Percentiles rank a stretch among this genome's conserved stretches.
These are phyloP conservation scores for Lonchura striata DNA, from an alignment of 2,113 vertebrate genomes.

Conservation along the genomic window DNA sequence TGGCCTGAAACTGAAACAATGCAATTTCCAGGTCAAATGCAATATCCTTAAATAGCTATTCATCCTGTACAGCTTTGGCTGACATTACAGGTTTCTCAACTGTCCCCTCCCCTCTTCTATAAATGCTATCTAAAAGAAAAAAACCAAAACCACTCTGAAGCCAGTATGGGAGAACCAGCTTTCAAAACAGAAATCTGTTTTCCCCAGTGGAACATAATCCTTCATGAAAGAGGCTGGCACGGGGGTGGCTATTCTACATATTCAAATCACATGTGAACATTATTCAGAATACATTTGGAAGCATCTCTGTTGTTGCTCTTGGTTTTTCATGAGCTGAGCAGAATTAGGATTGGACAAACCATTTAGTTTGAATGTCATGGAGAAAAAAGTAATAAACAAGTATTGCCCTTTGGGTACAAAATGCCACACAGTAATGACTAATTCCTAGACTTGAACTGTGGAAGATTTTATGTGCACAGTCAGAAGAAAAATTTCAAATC, in stretches of 20 bases:
- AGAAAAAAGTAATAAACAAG: neutral
- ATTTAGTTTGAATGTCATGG: neutral
- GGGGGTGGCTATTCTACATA: neutral
- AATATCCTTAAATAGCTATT: neutral
- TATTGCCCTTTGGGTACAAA: neutral
- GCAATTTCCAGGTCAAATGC: conserved; percentile 30
- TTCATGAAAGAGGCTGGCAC: neutral
- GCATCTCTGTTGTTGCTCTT: neutral
- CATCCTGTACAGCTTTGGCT: neutral
- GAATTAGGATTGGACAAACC: neutral
- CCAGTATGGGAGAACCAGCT: neutral
- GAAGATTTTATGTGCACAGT: neutral
- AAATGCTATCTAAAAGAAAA: neutral
- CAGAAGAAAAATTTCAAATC: neutral
- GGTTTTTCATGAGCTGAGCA: neutral
- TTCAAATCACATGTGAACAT: neutral
- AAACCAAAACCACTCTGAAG: neutral
- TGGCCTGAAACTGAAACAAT: conserved; percentile 81
- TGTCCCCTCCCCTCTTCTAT: neutral
- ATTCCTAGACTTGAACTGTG: neutral
- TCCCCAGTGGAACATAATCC: neutral
- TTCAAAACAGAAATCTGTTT: neutral
- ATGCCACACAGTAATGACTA: neutral
- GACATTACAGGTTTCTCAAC: neutral
- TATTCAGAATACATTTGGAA: neutral